Evolutionary conservation across 2,113 vertebrate genomes (phyloP).

Genomic region (Oncorhynchus keta): DNA sequence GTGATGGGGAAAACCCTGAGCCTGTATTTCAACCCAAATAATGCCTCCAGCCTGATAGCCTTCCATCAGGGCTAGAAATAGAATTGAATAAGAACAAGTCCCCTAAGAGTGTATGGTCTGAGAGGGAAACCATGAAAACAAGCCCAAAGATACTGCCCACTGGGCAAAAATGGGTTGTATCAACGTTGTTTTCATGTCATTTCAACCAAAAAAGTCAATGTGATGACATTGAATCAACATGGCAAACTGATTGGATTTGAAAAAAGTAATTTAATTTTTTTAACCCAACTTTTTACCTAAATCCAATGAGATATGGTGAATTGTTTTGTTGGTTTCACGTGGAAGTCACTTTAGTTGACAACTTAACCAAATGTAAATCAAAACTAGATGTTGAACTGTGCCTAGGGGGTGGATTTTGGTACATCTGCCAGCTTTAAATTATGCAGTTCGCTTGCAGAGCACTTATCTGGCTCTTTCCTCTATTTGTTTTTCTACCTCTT

Average conservation of each 20-base stretch:
- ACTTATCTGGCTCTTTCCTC: slow-evolving; percentile 34
- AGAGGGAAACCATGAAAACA: slow-evolving; percentile 15
- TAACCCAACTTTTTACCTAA: too few relatives aligned
- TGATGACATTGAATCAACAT: too few relatives aligned
- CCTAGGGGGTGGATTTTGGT: slow-evolving; percentile 27
- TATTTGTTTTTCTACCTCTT: not conserved
- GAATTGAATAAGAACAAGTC: slow-evolving; percentile 14
- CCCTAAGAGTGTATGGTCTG: not conserved
- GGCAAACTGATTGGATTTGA: too few relatives aligned
- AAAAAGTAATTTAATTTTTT: too few relatives aligned
- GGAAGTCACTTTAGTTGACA: too few relatives aligned
- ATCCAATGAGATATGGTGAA: too few relatives aligned
- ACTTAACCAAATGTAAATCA: too few relatives aligned
- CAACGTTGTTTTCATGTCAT: too few relatives aligned
- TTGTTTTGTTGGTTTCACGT: too few relatives aligned
- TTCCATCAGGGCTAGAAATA: slow-evolving; percentile 3
- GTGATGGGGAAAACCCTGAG: slow-evolving; percentile 6
- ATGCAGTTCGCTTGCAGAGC: slow-evolving; percentile 57
- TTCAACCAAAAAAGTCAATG: too few relatives aligned
- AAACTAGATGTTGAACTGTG: too few relatives aligned
- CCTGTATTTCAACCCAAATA: not conserved
- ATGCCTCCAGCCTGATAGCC: not conserved
- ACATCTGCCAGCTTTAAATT: slow-evolving; percentile 60
- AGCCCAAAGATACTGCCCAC: slow-evolving; percentile 13
- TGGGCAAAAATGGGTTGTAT: too few relatives aligned